These are phyloP conservation scores for Spondyliosoma cantharus DNA, from an alignment of 2,797 vertebrate genomes.

Conservation along the genomic window DNA sequence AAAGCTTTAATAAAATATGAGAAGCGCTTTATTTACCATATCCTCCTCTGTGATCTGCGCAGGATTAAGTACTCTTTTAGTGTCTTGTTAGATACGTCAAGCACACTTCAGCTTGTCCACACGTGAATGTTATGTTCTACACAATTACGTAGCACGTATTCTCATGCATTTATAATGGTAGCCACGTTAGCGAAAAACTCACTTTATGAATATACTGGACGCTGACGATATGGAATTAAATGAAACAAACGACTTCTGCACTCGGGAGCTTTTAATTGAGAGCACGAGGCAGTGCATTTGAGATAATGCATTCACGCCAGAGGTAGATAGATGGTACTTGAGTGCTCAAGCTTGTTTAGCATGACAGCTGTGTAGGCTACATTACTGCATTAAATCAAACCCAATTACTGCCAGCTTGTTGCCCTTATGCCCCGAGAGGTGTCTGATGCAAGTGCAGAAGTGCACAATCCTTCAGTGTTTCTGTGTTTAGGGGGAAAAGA, in stretches of 20 bases:
- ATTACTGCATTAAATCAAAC: slow-evolving; percentile 79
- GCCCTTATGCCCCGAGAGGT: slow-evolving; percentile 65
- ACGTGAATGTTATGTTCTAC: not conserved
- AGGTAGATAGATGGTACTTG: slow-evolving; percentile 64
- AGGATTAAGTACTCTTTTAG: slow-evolving; percentile 47
- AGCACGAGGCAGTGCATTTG: slow-evolving; percentile 33
- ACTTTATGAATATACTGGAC: slow-evolving; percentile 16
- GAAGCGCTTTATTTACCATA: slow-evolving; percentile 55
- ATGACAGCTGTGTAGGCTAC: slow-evolving; percentile 73
- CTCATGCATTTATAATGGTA: slow-evolving; percentile 7
- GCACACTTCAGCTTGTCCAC: slow-evolving; percentile 26
- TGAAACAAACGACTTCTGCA: slow-evolving; percentile 46
- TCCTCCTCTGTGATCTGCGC: slow-evolving; percentile 34
- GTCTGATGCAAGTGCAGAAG: slow-evolving; percentile 44
- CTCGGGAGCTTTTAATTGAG: slow-evolving; percentile 55
- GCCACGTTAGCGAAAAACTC: slow-evolving; percentile 16
- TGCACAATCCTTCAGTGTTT: slow-evolving; percentile 14
- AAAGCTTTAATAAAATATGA: slow-evolving; percentile 66
- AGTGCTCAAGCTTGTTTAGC: slow-evolving; percentile 65
- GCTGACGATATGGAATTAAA: slow-evolving; percentile 58
- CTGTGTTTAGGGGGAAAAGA: not conserved
- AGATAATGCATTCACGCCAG: slow-evolving; percentile 69
- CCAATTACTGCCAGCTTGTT: slow-evolving; percentile 73
- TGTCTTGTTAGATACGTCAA: slow-evolving; percentile 52
- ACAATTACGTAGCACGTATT: not conserved